Conservation (phyloP, 2,113 vertebrate species). For the Chaetorhynchus papuensis region DNA sequence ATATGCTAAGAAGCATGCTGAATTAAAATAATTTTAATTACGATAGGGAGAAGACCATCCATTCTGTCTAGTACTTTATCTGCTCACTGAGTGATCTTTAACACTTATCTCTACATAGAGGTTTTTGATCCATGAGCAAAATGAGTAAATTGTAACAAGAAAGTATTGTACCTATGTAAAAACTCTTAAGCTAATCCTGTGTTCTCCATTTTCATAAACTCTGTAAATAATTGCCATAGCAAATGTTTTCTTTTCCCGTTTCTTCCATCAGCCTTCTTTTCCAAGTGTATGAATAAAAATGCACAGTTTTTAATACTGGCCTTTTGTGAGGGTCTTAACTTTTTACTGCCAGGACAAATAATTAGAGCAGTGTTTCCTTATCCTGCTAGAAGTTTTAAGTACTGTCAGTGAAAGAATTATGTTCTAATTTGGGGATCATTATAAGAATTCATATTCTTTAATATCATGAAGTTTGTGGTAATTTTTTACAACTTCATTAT, state of each 20-base stretch:
- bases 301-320: neutral
- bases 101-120: neutral
- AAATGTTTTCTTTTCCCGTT: neutral
- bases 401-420: neutral
- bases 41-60: neutral
- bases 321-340: neutral
- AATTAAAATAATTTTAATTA: neutral
- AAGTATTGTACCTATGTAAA: neutral
- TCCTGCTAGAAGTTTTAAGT: neutral
- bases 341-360: neutral
- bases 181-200: neutral
- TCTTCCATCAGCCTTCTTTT: neutral
- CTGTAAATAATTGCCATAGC: neutral
- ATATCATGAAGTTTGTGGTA: neutral
- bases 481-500: neutral
- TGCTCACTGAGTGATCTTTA: neutral
- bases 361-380: neutral
- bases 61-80: neutral
- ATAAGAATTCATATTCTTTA: constrained; percentile 13
- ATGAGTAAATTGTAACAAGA: neutral
- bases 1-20: neutral
- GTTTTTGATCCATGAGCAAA: neutral
- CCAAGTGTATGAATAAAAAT: neutral
- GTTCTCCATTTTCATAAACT: neutral
- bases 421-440: neutral